phyloP scores from a whole-genome alignment of 2,113 vertebrate genomes.

The Pygoscelis antarcticus region DNA sequence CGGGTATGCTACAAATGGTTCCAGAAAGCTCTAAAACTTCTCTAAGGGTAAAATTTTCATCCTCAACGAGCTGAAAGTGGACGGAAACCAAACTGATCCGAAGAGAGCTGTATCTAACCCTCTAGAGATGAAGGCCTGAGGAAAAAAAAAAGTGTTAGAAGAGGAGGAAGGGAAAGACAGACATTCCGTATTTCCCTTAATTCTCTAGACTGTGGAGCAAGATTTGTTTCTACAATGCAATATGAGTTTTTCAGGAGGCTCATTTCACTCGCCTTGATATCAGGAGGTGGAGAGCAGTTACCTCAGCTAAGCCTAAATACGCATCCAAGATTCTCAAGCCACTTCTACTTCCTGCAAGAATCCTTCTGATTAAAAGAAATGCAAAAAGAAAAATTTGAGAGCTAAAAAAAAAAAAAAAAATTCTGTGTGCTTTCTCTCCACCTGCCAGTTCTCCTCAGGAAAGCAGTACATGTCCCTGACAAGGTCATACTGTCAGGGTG shows the following conservation, averaged over 20 bases:
- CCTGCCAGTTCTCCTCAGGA: background rate
- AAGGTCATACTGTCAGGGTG: background rate
- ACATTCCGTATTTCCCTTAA: background rate
- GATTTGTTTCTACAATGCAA: background rate
- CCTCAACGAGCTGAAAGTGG: background rate
- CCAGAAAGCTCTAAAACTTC: background rate
- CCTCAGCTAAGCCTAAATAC: background rate
- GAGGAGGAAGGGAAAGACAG: background rate
- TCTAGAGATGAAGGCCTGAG: background rate
- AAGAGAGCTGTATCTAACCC: background rate
- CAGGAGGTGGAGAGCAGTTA: background rate
- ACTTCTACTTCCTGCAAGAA: background rate
- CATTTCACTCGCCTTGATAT: background rate
- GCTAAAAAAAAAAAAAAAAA: background rate
- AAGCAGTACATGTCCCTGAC: background rate
- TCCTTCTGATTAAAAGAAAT: background rate
- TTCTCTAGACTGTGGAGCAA: background rate
- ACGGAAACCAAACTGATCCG: background rate
- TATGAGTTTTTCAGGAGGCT: background rate
- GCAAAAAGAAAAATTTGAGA: background rate
- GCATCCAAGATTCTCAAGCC: background rate
- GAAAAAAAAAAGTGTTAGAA: background rate
- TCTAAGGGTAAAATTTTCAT: background rate
- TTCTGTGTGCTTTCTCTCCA: background rate
- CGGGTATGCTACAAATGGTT: background rate